phyloP scores from a whole-genome alignment of 2,888 invertebrate genomes.

The Lasioglossum pauxillum region DNA sequence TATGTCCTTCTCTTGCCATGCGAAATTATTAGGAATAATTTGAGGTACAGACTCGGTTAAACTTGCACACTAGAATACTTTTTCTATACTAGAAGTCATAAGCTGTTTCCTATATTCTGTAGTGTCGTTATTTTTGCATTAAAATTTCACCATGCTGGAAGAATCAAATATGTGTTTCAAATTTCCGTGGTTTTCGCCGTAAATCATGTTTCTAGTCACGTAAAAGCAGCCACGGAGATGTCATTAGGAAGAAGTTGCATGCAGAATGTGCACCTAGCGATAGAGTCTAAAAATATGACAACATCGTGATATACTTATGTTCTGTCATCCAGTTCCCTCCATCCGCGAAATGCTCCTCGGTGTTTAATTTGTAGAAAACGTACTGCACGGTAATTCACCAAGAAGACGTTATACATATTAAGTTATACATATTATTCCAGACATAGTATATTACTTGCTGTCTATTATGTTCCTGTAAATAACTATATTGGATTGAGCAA shows the following conservation, averaged over 20 bases:
- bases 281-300: constrained; percentile 35
- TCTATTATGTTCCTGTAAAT: not conserved
- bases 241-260: constrained; percentile 41
- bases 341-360: not conserved
- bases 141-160: not conserved
- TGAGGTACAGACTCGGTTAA: not conserved
- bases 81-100: not conserved
- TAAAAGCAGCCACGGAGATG: constrained; percentile 39
- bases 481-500: not conserved
- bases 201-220: constrained; percentile 51
- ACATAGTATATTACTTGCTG: not conserved
- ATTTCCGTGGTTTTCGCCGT: constrained; percentile 13
- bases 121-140: not conserved
- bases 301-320: constrained; percentile 33
- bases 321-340: constrained; percentile 2
- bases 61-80: not conserved
- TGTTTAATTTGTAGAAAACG: not conserved
- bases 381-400: not conserved
- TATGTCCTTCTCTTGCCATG: not conserved
- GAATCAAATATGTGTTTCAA: constrained; percentile 9
- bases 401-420: not conserved
- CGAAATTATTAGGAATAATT: not conserved
- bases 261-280: constrained; percentile 28
- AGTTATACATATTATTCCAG: not conserved
- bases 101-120: constrained; percentile 4